Conservation (phyloP, 1,140 invertebrate genomes). For the Cryptotermes secundus region DNA sequence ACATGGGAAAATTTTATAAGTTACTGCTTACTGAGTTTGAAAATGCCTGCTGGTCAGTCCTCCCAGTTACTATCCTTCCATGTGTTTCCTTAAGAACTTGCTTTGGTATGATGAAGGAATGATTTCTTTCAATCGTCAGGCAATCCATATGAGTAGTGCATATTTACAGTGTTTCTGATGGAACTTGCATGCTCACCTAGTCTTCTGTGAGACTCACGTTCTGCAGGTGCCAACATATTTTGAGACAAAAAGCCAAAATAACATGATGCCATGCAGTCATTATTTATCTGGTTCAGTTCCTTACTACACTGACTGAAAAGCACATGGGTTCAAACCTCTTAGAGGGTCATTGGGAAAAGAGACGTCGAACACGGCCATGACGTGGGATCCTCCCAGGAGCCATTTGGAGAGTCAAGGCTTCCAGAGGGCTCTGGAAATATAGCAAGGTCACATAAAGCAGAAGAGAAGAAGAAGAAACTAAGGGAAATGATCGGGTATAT, state of each 20-base stretch:
- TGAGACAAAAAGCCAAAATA: neutral
- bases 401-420: constrained; percentile 29
- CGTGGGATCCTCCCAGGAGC: constrained; percentile 16
- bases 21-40: no score
- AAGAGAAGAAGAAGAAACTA: neutral
- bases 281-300: neutral
- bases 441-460: constrained; percentile 24
- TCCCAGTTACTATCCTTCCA: no score
- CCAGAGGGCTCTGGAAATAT: constrained; percentile 32
- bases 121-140: no score
- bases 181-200: neutral
- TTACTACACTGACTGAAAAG: neutral
- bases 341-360: constrained; percentile 29
- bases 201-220: neutral
- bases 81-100: no score
- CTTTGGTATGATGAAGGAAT: no score
- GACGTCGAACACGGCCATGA: constrained; percentile 24
- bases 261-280: neutral
- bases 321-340: neutral
- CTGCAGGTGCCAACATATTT: neutral
- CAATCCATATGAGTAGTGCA: neutral
- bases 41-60: no score
- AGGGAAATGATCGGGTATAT: neutral
- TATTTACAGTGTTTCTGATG: neutral
- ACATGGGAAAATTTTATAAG: no score